Evolutionary conservation across 2,797 vertebrate genomes (phyloP), one percentile per base, ranked within the genome.

Genomic region (Karalla daura): DNA sequence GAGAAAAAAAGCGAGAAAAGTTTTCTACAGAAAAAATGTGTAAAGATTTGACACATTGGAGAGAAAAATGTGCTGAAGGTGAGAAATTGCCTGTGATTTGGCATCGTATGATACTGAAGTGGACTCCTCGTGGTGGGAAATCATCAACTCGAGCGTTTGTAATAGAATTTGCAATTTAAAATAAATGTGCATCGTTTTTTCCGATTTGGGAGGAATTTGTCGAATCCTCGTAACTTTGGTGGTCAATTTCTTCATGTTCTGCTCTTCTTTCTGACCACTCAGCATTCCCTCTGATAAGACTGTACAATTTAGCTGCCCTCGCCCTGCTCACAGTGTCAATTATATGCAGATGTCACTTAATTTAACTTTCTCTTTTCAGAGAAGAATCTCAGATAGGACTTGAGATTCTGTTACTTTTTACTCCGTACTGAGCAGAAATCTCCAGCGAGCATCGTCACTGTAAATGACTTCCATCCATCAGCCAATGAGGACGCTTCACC

Each of bases 1-100:
- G 94, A 80, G 66, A 62, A 49, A 80, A 83, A 82, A 83, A 60
- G 53, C 25, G 52, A 78, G 68, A 88, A 83, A 82, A 30, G 65
- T 93, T 98, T 95, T 98, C 95, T 97, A 96, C 94, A 93, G 93
- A 92, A 94, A 95, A 95, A 94, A 80, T 23, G 64, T 92, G 93
- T 93, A 91, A 88, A 64, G 86, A 85, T 92, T 90, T 59, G 84
- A 89, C 77, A 85, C 80, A 82, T 87, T 71, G 69, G 63, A 76
- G 70, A 74, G 87, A 76, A 70, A 51, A 53, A 88, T n/a, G n/a
- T n/a, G 76, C 70, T 86, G 71, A 81, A 81, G 79, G 78, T 83
- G 71, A 81, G 76, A 86, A 84, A 75, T 74, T 70, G 79, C 78
- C 82, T 86, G 13, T 81, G 77, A 86, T 90, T 84, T 85, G 87